A percentile compares a stretch with the other conserved stretches of the same genome.
phyloP scores from a whole-genome alignment of 2,888 invertebrate species.

The Noctua comes region DNA sequence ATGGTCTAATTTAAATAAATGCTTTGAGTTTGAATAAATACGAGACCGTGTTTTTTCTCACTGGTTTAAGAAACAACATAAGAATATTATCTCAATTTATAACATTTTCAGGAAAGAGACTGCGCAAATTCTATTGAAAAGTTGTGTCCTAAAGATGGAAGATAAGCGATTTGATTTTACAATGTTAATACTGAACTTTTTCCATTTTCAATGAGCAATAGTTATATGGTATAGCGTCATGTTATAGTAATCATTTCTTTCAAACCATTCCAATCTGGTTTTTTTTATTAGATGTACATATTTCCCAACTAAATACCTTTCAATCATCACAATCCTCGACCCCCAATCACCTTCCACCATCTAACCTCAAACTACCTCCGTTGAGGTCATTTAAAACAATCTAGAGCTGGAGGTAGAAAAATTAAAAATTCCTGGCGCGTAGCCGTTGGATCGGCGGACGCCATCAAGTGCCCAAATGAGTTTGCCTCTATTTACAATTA shows the following conservation, averaged over 20 bases:
- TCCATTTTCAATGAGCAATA: not conserved
- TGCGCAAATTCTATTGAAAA: not conserved
- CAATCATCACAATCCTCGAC: not conserved
- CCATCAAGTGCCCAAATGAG: slow-evolving; percentile 82
- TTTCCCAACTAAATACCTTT: not conserved
- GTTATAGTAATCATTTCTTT: not conserved
- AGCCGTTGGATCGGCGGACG: slow-evolving; percentile 63
- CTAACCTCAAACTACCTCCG: slow-evolving; percentile 32
- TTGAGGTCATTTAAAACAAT: slow-evolving; percentile 63
- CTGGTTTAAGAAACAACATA: not conserved
- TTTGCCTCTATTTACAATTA: slow-evolving; percentile 82
- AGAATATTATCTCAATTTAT: slow-evolving; percentile 12
- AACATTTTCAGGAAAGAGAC: slow-evolving; percentile 5
- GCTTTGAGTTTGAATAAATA: too few relatives aligned
- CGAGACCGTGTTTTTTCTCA: not conserved
- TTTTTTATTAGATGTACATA: not conserved
- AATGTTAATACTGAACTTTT: not conserved
- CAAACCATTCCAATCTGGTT: not conserved
- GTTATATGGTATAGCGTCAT: not conserved
- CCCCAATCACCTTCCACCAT: not conserved
- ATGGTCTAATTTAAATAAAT: too few relatives aligned
- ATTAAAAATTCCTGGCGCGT: slow-evolving; percentile 80
- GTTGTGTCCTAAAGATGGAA: slow-evolving; percentile 15
- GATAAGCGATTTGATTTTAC: slow-evolving; percentile 25
- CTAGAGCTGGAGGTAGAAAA: slow-evolving; percentile 68